Conservation (phyloP, 2,888 invertebrate species). For the Agrotis ipsilon region DNA sequence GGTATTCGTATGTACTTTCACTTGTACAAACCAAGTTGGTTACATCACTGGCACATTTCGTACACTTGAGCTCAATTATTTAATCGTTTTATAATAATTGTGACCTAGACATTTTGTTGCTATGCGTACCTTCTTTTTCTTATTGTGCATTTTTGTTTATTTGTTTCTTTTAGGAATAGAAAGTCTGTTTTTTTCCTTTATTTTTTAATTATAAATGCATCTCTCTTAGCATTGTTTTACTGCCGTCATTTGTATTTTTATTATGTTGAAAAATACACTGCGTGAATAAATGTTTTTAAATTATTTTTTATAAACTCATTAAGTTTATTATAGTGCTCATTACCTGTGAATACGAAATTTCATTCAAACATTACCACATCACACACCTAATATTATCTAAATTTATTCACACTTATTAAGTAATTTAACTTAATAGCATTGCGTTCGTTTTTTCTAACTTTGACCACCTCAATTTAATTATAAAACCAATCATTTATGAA, state of each 20-base stretch:
- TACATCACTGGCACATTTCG: slow-evolving; percentile 75
- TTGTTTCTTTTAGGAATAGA: slow-evolving; percentile 6
- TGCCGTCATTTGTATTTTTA: background rate
- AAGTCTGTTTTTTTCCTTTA: background rate
- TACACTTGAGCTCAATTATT: slow-evolving; percentile 79
- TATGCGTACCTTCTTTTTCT: slow-evolving; percentile 50
- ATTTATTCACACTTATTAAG: background rate
- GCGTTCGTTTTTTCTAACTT: background rate
- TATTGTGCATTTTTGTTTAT: slow-evolving; percentile 12
- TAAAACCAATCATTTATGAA: slow-evolving; percentile 29
- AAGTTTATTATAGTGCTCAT: background rate
- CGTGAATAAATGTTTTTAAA: too few relatives aligned
- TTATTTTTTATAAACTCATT: background rate
- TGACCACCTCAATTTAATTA: slow-evolving; percentile 4
- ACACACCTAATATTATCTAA: slow-evolving; percentile 10
- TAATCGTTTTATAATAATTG: slow-evolving; percentile 81
- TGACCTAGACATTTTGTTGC: slow-evolving; percentile 76
- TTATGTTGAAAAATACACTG: background rate
- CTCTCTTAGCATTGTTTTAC: background rate
- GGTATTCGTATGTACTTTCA: slow-evolving; percentile 74
- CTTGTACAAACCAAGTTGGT: slow-evolving; percentile 68
- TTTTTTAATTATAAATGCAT: background rate
- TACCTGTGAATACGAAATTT: slow-evolving; percentile 6
- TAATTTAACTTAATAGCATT: slow-evolving; percentile 2
- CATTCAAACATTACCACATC: slow-evolving; percentile 4